A percentile compares a stretch with the other conserved stretches of the same genome.
Evolutionary conservation across 2,888 invertebrate genomes (phyloP).

Genomic region (Nebria brevicollis): DNA sequence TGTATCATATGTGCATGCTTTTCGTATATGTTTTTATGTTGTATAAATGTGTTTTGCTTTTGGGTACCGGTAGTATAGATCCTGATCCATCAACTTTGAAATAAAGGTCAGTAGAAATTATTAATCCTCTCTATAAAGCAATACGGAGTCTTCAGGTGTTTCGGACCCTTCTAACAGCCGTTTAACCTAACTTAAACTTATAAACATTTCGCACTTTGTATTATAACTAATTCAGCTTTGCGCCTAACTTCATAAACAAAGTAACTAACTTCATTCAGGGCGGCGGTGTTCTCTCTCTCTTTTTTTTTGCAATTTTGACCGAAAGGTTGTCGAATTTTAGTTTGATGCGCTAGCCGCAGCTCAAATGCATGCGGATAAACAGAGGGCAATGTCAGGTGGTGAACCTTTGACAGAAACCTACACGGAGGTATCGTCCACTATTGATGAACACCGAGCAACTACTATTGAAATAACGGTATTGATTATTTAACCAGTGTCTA

Average conservation of each 20-base stretch:
- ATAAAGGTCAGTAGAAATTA: not conserved
- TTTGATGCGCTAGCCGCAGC: constrained; percentile 59
- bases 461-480: constrained; percentile 64
- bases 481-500: constrained; percentile 12
- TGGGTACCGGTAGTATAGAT: not conserved
- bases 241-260: not conserved
- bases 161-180: not conserved
- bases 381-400: constrained; percentile 54
- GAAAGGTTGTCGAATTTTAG: constrained; percentile 56
- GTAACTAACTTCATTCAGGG: not conserved
- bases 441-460: constrained; percentile 59
- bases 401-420: constrained; percentile 61
- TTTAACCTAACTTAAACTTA: not conserved
- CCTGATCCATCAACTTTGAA: not conserved
- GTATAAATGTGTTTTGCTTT: constrained; percentile 1
- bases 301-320: constrained; percentile 20
- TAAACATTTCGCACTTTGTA: not conserved
- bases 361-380: constrained; percentile 54
- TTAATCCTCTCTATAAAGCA: not conserved
- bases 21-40: not conserved
- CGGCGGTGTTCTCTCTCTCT: constrained; percentile 18
- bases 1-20: not conserved
- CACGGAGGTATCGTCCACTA: constrained; percentile 62
- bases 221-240: not conserved
- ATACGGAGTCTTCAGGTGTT: not conserved